Conservation (phyloP, 2,888 invertebrate species). For the Physocephala rufipes region DNA sequence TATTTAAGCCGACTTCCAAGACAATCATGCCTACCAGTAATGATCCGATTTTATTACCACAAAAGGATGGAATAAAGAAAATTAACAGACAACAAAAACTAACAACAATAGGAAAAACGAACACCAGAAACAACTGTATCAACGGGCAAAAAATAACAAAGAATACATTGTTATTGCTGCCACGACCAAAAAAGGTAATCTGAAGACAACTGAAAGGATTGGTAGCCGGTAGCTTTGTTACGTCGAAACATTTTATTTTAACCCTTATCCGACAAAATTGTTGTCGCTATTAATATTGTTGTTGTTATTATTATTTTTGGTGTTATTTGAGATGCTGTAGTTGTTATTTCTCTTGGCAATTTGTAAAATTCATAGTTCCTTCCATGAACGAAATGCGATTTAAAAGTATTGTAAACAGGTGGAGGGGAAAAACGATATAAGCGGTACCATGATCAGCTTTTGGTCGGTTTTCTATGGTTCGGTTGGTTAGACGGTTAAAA, state of each 20-base stretch:
- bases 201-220: constrained; percentile 2
- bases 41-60: constrained; percentile 27
- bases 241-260: neutral
- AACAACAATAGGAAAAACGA: neutral
- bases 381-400: constrained; percentile 12
- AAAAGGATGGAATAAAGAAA: neutral
- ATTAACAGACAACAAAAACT: constrained; percentile 1
- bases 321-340: no score
- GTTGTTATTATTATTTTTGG: no score
- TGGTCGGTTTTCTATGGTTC: no score
- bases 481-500: no score
- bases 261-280: constrained; percentile 1
- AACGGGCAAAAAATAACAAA: neutral
- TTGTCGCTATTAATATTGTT: no score
- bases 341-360: no score
- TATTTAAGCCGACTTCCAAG: neutral
- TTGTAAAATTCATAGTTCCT: no score
- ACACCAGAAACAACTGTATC: neutral
- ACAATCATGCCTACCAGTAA: constrained; percentile 22
- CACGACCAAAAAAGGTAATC: neutral
- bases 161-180: neutral
- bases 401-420: constrained; percentile 1
- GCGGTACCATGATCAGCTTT: neutral
- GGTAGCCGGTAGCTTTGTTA: constrained; percentile 9
- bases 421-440: neutral